Percentiles rank a stretch among this genome's conserved stretches.
Evolutionary conservation across 1,140 invertebrate genomes (phyloP).

Genomic region (Cydia amplana): DNA sequence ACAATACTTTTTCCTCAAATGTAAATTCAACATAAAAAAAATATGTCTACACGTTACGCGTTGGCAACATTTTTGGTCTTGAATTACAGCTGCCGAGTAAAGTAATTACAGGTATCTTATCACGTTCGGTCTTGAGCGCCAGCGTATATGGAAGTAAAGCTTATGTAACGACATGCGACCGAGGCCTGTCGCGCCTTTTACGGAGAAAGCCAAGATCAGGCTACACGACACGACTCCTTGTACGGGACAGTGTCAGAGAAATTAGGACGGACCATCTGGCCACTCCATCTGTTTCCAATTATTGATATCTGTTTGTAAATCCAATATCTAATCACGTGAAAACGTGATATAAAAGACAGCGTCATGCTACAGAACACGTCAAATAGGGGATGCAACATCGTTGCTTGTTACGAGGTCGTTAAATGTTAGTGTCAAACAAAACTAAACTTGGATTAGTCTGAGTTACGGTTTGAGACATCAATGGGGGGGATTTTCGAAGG

Average conservation of each 20-base stretch:
- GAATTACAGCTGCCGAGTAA: background rate
- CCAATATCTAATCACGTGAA: background rate
- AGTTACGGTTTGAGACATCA: conserved; percentile 22
- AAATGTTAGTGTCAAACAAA: conserved; percentile 26
- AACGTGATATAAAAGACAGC: background rate
- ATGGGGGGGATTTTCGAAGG: background rate
- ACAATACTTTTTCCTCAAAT: background rate
- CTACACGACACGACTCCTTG: conserved; percentile 58
- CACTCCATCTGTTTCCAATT: conserved; percentile 30
- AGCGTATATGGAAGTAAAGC: conserved; percentile 65
- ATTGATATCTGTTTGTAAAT: background rate
- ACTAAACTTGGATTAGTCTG: conserved; percentile 14
- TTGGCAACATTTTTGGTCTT: background rate
- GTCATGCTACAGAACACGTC: background rate
- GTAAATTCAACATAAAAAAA: background rate
- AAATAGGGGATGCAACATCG: conserved; percentile 12
- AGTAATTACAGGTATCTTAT: conserved; percentile 20
- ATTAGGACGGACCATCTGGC: conserved; percentile 67
- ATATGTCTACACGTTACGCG: background rate
- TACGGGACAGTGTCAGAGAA: conserved; percentile 66
- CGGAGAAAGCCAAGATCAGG: conserved; percentile 67
- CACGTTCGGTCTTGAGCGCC: conserved; percentile 50
- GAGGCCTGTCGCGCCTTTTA: conserved; percentile 64
- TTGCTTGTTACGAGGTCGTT: conserved; percentile 10
- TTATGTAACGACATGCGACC: conserved; percentile 72